Base-by-base conservation (phyloP, 2,888 invertebrate genomes). In the Dynastes grantii region DNA sequence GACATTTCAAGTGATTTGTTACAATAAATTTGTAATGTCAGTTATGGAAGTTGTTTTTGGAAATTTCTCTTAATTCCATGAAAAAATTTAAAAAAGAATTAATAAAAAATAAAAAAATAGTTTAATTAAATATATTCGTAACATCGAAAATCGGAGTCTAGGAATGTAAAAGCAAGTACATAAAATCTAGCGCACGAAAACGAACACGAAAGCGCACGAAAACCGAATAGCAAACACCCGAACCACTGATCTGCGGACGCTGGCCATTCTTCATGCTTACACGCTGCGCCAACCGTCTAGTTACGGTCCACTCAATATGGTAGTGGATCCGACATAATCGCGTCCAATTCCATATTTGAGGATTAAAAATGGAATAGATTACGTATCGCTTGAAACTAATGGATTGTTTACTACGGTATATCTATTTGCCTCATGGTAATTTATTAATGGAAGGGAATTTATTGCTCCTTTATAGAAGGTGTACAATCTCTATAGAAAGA, bases 291-390 rank as follows among this genome's bases (percentile, higher is more conserved):
- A 51, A 58, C 13, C 67, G 49, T 49, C 49, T 49, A 49, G 27
- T 68, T 45, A 49, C 68, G 49, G 27, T 67, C 9, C 51, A 51
- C 68, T 51, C 51, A 29, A 68, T 68, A 68, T 68, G 68, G 68
- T 11, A 29, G 49, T 32, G 29, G 49, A n/a, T 22, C 51, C 51
- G 68, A 68, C 68, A 68, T 68, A 68, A 68, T 68, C 68, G 68
- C 51, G 51, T 68, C 51, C 51, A 49, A 68, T 68, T 68, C 68
- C 68, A 68, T 68, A 68, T 68, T 68, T 68, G 68, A 68, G 68
- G 68, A 68, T 68, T 68, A 68, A 68, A 68, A 68, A 68, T 29
- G 68, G 68, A 68, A 68, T 68, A 68, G 68, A 68, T 68, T 68
- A 68, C 68, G 68, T 8, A 51, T 51, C 68, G 49, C 49, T 68